Evolutionary conservation across 2,888 invertebrate genomes (phyloP).

Genomic region (Argyra leucocephala): DNA sequence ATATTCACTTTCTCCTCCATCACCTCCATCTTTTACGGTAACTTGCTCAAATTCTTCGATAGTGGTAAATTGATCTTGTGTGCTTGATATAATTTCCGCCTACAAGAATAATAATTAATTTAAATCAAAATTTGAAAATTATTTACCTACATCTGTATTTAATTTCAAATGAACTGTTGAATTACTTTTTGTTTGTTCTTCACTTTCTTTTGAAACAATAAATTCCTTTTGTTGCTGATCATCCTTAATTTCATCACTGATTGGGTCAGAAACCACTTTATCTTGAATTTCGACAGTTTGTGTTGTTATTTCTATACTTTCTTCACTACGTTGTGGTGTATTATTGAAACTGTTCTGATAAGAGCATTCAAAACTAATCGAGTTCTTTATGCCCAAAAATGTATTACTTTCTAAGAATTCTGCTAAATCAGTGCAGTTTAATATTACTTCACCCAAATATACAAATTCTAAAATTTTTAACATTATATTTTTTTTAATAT

Average conservation of each 20-base stretch:
- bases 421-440: slow-evolving; percentile 36
- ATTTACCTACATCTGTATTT: slow-evolving; percentile 5
- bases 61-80: background rate
- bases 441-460: slow-evolving; percentile 39
- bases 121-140: background rate
- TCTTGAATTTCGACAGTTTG: slow-evolving; percentile 21
- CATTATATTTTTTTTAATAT: slow-evolving; percentile 36
- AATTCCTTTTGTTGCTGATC: slow-evolving; percentile 30
- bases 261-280: slow-evolving; percentile 23
- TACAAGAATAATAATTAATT: background rate
- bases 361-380: slow-evolving; percentile 40
- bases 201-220: slow-evolving; percentile 18
- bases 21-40: background rate
- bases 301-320: slow-evolving; percentile 18
- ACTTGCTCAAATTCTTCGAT: background rate
- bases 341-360: slow-evolving; percentile 23
- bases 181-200: slow-evolving; percentile 6
- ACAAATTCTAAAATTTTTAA: slow-evolving; percentile 39
- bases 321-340: slow-evolving; percentile 25
- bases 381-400: slow-evolving; percentile 40
- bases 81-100: background rate
- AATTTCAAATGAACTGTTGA: background rate
- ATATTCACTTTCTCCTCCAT: slow-evolving; percentile 29
- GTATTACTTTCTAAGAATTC: slow-evolving; percentile 41
- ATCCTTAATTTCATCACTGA: slow-evolving; percentile 32